These are phyloP conservation scores for Drosophila algonquin DNA, from an alignment of 2,888 invertebrate genomes.

Conservation along the genomic window DNA sequence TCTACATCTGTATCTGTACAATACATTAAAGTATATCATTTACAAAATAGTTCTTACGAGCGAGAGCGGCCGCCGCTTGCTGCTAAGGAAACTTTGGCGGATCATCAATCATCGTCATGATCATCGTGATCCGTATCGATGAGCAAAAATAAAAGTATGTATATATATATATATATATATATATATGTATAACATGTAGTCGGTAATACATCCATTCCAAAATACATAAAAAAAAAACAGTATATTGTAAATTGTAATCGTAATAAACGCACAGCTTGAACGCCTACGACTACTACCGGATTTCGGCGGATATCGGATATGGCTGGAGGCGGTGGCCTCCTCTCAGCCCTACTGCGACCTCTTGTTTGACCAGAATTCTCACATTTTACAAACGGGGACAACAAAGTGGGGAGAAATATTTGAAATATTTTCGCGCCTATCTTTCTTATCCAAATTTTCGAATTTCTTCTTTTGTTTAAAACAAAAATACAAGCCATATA, in stretches of 20 bases:
- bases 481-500: slow-evolving; percentile 61
- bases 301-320: slow-evolving; percentile 1
- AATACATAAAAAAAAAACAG: slow-evolving; percentile 6
- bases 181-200: slow-evolving; percentile 46
- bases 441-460: slow-evolving; percentile 15
- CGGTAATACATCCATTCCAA: slow-evolving; percentile 28
- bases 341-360: slow-evolving; percentile 9
- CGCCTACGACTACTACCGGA: slow-evolving; percentile 9
- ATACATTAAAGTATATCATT: slow-evolving; percentile 53
- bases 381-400: slow-evolving; percentile 42
- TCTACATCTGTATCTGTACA: slow-evolving; percentile 37
- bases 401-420: slow-evolving; percentile 41
- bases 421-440: slow-evolving; percentile 48
- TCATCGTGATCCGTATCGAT: slow-evolving; percentile 28
- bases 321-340: not conserved
- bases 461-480: slow-evolving; percentile 23
- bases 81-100: slow-evolving; percentile 56
- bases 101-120: slow-evolving; percentile 16
- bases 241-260: slow-evolving; percentile 22
- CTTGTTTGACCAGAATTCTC: slow-evolving; percentile 68
- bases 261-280: slow-evolving; percentile 27
- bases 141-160: slow-evolving; percentile 38
- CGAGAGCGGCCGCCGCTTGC: slow-evolving; percentile 31
- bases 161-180: slow-evolving; percentile 38
- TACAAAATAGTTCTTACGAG: slow-evolving; percentile 59